These are phyloP conservation scores for Nemurella pictetii DNA, from an alignment of 2,888 invertebrate species.

Conservation along the genomic window DNA sequence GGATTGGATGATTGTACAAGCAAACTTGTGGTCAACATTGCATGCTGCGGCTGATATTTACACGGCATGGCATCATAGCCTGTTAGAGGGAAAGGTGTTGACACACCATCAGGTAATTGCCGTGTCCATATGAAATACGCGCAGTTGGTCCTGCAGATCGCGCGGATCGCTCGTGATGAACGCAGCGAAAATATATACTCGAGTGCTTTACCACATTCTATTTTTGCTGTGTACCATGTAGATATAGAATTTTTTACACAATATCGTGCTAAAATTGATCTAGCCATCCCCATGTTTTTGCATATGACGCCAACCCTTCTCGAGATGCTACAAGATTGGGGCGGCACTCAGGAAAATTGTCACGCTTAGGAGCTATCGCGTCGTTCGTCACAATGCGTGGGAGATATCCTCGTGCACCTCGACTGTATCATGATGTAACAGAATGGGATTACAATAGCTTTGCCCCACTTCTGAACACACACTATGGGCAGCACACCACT, in stretches of 20 bases:
- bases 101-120: neutral
- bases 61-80: neutral
- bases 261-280: neutral
- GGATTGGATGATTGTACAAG: constrained; percentile 18
- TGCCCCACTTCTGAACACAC: constrained; percentile 17
- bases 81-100: neutral
- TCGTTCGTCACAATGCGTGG: neutral
- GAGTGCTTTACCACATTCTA: neutral
- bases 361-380: neutral
- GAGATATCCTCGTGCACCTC: neutral
- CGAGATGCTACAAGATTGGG: neutral
- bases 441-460: constrained; percentile 28
- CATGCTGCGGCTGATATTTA: neutral
- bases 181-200: neutral
- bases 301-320: neutral
- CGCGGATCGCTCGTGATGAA: neutral
- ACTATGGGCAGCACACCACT: neutral
- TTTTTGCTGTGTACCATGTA: neutral
- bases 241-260: neutral
- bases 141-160: neutral
- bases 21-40: constrained; percentile 12
- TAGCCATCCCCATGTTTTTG: neutral
- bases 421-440: neutral
- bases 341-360: constrained; percentile 23
- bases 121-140: neutral